Evolutionary conservation across 2,113 vertebrate genomes (phyloP).

Genomic region (Amphiprion ocellaris): DNA sequence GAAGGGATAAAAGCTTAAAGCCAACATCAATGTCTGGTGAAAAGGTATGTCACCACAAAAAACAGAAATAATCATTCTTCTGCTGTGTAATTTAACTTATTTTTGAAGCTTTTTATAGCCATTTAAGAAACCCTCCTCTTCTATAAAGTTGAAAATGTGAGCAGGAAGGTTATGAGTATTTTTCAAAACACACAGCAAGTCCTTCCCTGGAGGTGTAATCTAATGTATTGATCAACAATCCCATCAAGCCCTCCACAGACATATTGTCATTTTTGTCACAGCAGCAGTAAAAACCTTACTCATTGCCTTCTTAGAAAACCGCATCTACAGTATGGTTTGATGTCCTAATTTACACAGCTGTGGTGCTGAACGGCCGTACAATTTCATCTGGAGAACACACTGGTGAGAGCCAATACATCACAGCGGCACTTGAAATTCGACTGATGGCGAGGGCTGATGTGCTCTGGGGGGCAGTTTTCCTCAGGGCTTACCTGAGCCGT

Average conservation of each 20-base stretch:
- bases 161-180: not conserved
- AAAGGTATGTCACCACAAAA: conserved; percentile 34
- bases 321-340: conserved; percentile 19
- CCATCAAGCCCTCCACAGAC: conserved; percentile 4
- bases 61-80: conserved; percentile 15
- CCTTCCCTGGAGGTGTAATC: not conserved
- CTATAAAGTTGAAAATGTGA: not conserved
- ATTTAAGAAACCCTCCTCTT: not conserved
- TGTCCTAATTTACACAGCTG: conserved; percentile 55
- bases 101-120: not conserved
- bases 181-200: not conserved
- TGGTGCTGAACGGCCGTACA: conserved; percentile 27
- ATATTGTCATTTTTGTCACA: conserved; percentile 3
- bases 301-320: conserved; percentile 19
- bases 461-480: conserved; percentile 60
- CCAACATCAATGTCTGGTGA: conserved; percentile 19
- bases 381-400: conserved; percentile 25
- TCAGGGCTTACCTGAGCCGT: conserved; percentile 70
- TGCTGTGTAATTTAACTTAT: conserved; percentile 10
- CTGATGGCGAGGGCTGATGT: conserved; percentile 50
- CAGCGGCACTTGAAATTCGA: conserved; percentile 41
- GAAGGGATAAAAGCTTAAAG: conserved; percentile 24
- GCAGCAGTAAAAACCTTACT: conserved; percentile 42
- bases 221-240: conserved; percentile 5
- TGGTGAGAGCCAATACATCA: conserved; percentile 62